Base-by-base conservation (phyloP, 2,888 invertebrate genomes). In the Mythimna ferrago region DNA sequence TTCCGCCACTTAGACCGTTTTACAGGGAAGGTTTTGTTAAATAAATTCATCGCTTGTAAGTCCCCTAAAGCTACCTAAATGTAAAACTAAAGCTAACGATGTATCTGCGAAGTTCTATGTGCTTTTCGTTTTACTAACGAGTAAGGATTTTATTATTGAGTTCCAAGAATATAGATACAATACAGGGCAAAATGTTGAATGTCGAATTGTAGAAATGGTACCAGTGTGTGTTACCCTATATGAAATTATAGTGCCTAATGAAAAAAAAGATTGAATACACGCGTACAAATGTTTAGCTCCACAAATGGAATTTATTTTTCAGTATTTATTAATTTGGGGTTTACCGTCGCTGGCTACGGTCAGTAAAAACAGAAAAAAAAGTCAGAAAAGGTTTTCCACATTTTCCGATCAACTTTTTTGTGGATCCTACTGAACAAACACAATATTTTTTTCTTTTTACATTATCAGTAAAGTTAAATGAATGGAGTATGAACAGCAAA, bases 1-100 rank as follows among this genome's bases (percentile, higher is more conserved):
- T 76, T 57, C 81, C 78, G 69, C 75, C 63, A 73, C 67, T 67
- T 64, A 63, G 54, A 64, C 41, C 53, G 53, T 69, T 76, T 80
- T 81, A 26, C 76, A 76, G 32, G 60, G 38, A 14, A 32, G 41
- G 60, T 78, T 57, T 61, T 81, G 76, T 75, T 65, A 64, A 69
- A 78, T 81, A 76, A 76, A 76, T 69, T 78, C 76, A 64, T 76
- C 62, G 79, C 38, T 54, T 58, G 73, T 53, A 79, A 79, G 38
- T 61, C 26, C 21, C 0, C 14, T 72, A 35, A 62, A 78, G 64
- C 76, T 64, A 71, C 44, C 35, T 53, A 32, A 63, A 72, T 60
- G 71, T 61, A 60, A 38, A 60, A 60, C 58, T 68, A n/a, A 60
- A 53, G 48, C 38, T 78, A 61, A 69, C 70, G 53, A 71, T 48